phyloP scores from a whole-genome alignment of 2,888 invertebrate species.

The Chesias legatella region DNA sequence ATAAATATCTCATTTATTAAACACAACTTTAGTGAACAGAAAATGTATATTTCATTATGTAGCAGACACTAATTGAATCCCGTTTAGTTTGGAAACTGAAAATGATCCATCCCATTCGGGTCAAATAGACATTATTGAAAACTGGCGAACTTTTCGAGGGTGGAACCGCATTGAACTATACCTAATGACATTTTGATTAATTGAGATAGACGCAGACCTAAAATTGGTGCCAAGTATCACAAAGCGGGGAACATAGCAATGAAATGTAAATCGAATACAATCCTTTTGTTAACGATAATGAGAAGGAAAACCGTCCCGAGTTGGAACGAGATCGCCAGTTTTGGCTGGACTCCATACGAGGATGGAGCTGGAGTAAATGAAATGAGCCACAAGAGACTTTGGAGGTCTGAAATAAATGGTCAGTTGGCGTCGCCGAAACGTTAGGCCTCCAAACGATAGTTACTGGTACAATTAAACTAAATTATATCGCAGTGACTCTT shows the following conservation, averaged over 20 bases:
- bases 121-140: conserved; percentile 1
- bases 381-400: conserved; percentile 32
- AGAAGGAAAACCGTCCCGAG: conserved; percentile 49
- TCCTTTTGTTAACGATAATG: conserved; percentile 64
- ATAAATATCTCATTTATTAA: too few relatives aligned
- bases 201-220: conserved; percentile 14
- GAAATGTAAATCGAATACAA: conserved; percentile 60
- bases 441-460: conserved; percentile 48
- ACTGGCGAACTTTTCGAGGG: not conserved
- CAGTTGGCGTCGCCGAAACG: conserved; percentile 39
- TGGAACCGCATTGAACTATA: conserved; percentile 5
- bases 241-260: conserved; percentile 40
- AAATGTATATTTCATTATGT: too few relatives aligned
- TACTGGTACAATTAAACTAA: conserved; percentile 55
- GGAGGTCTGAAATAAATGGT: conserved; percentile 43
- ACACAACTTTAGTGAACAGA: too few relatives aligned
- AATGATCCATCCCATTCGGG: not conserved
- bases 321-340: conserved; percentile 40
- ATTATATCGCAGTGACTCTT: conserved; percentile 47
- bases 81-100: too few relatives aligned
- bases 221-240: conserved; percentile 34
- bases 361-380: conserved; percentile 20
- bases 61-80: too few relatives aligned
- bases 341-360: conserved; percentile 19
- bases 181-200: conserved; percentile 20